Percentiles rank a stretch among this genome's conserved stretches.
Evolutionary conservation across 2,888 invertebrate genomes (phyloP).

Genomic region (Argyra leucocephala): DNA sequence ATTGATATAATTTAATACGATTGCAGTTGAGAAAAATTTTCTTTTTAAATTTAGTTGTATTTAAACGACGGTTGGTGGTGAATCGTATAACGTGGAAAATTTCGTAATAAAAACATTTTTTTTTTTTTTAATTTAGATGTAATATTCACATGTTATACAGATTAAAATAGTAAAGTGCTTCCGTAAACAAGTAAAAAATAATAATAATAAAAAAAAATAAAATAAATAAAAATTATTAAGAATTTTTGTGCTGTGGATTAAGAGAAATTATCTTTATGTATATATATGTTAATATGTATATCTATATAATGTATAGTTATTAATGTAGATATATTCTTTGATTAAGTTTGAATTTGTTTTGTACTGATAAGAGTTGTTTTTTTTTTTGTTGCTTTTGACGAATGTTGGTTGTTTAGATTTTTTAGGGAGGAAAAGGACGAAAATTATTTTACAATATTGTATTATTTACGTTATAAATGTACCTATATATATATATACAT

Average conservation of each 20-base stretch:
- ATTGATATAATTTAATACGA: too few species aligned
- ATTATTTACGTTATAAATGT: too few species aligned
- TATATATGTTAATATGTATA: too few species aligned
- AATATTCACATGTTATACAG: background rate
- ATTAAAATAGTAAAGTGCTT: conserved; percentile 2
- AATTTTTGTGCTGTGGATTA: background rate
- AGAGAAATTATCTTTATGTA: background rate
- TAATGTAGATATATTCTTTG: too few species aligned
- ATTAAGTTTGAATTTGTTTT: too few species aligned
- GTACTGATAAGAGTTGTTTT: background rate
- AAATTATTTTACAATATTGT: too few species aligned
- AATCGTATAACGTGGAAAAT: background rate
- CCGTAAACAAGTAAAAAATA: background rate
- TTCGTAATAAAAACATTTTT: background rate
- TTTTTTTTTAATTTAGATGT: background rate
- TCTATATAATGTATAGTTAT: too few species aligned
- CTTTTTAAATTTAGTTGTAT: background rate
- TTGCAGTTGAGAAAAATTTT: too few species aligned
- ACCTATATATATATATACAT: too few species aligned
- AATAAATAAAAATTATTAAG: background rate
- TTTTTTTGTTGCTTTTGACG: background rate
- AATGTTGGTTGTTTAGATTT: too few species aligned
- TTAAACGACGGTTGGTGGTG: background rate
- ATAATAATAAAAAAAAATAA: background rate
- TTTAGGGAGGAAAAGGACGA: too few species aligned